Evolutionary conservation across 2,113 vertebrate genomes (phyloP), one percentile per base, ranked within the genome.

Genomic region (Phycodurus eques): DNA sequence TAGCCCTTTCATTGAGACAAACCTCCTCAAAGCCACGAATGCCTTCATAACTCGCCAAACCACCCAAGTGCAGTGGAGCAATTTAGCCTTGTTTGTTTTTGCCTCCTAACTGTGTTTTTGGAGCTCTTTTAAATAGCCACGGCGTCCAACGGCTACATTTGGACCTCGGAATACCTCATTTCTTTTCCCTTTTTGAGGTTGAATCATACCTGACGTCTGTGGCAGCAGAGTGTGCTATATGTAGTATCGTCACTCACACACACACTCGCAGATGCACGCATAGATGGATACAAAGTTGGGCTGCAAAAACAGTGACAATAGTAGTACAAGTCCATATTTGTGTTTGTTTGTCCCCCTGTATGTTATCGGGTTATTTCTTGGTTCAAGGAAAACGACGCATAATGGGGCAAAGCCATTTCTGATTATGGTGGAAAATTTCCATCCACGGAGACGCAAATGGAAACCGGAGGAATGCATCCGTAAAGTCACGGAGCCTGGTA

Each of bases 1-100:
- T 85, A 79, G 88, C 87, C 83, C 90, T 93, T 93, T 93, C 91
- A 92, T 92, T 90, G 88, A 88, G 78, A 76, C 81, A 81, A 88
- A 86, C 85, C 88, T 87, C 82, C 89, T 82, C 83, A 88, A 90
- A 89, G 86, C 78, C 83, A 80, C 86, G 82, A 70, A 72, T 80
- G 84, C 89, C 89, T 91, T 90, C 86, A 86, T 80, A 89, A 90
- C 82, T 77, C 84, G 88, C 88, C 88, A 90, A 89, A 82, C 90
- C 91, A 90, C 90, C 91, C 90, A 92, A 91, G 88, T 86, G 85
- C 84, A 87, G 80, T 86, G 86, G 87, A 83, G 88, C 89, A 82
- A 90, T 89, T 91, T 89, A 89, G 82, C 68, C 78, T 62, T 89
- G 86, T 91, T 91, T 91, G 85, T 88, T 90, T 88, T 88, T 90